Base-by-base conservation (phyloP, 2,888 invertebrate species). In the Heliconius charithonia region DNA sequence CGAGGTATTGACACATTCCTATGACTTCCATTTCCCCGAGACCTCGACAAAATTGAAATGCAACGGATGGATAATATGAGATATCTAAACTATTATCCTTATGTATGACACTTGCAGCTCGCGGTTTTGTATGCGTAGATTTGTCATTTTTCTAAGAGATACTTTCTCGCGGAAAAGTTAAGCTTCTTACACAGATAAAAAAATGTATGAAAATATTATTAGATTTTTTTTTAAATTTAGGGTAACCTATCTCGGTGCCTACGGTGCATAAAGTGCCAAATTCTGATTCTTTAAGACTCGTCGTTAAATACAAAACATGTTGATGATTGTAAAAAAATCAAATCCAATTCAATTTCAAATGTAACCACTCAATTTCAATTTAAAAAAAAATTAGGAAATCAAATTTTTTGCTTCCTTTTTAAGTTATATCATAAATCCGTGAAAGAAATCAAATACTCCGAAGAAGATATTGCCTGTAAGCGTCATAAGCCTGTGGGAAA, bases 401-500 rank as follows among this genome's bases (percentile, higher is more conserved):
- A 16, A 4, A 63, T 27, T 12, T n/a, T 41, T 41, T 4, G 41
- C n/a, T 41, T n/a, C 41, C n/a, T 16, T 4, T n/a, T 25, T 19
- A n/a, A n/a, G n/a, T n/a, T 45, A 45, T 69, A 25, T 59, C 16
- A 32, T 59, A 72, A 37, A 37, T n/a, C n/a, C 25, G 32, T 71
- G 27, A 56, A 37, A 59, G 59, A 37, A 72, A 72, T 59, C 72
- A 59, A 37, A 37, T 25, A 25, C 56, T 59, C 3, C n/a, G n/a
- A 32, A 16, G 32, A 72, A 59, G 29, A 37, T 72, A 72, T 59
- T 72, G 59, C 72, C n/a, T 59, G 59, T 72, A 59, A 59, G 72
- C 59, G 72, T 59, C 59, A 72, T 72, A 72, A 74, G 74, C 74
- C 63, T 65, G 25, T 22, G 74, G 63, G 74, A 74, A 74, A 65